Conservation (phyloP, 2,113 vertebrate genomes). For the Lynx canadensis region DNA sequence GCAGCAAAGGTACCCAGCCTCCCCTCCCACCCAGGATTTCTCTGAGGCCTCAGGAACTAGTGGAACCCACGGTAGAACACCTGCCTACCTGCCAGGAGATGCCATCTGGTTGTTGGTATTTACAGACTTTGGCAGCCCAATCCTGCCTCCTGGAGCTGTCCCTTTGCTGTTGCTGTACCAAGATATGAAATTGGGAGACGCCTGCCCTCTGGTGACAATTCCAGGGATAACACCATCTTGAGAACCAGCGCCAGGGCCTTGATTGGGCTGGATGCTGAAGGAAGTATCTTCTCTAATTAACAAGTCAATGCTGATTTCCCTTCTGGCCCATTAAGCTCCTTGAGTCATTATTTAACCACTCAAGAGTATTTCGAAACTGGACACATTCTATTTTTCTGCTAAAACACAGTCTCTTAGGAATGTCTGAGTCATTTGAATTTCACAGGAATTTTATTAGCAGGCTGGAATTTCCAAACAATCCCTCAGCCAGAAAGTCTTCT, state of each 20-base stretch:
- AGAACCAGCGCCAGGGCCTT: neutral
- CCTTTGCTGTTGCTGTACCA: too few species aligned
- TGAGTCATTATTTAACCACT: neutral
- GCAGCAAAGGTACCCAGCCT: neutral
- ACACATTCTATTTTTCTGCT: neutral
- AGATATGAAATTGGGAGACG: neutral
- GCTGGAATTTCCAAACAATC: neutral
- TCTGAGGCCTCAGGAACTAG: neutral
- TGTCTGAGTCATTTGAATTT: neutral
- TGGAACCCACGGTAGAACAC: neutral
- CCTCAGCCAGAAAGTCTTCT: neutral
- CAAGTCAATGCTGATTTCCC: neutral
- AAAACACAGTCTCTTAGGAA: neutral
- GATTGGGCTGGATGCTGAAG: neutral
- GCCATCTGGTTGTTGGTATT: slow-evolving; percentile 67
- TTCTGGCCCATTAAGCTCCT: neutral
- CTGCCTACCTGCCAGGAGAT: neutral
- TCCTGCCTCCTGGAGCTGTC: neutral
- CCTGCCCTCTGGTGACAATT: slow-evolving; percentile 64
- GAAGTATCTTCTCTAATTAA: neutral
- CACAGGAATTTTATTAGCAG: neutral
- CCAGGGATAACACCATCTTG: neutral
- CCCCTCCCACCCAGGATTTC: neutral
- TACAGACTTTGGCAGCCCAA: neutral
- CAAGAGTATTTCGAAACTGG: neutral